Percentiles rank a stretch among this genome's conserved stretches.
Evolutionary conservation across 2,888 invertebrate genomes (phyloP).

Genomic region (Cryptops parisi): DNA sequence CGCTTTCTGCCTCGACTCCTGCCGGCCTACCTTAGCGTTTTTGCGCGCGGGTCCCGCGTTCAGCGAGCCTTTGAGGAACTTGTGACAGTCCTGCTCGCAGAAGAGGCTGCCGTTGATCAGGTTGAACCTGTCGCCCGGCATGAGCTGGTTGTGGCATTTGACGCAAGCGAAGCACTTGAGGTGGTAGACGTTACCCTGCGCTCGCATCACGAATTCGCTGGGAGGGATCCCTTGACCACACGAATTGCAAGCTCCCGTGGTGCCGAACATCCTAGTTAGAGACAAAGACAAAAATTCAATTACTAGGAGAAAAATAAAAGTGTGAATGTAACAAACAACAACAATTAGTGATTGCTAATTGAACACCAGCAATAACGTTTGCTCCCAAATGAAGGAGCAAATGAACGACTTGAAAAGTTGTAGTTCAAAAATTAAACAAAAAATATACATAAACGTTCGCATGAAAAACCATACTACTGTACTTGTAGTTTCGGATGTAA

Average conservation of each 20-base stretch:
- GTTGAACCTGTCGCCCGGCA: constrained; percentile 86
- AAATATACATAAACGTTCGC: no score
- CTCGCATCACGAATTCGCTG: constrained; percentile 83
- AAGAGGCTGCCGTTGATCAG: constrained; percentile 78
- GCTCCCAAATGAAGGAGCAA: constrained; percentile 1
- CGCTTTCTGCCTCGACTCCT: constrained; percentile 17
- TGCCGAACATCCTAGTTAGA: constrained; percentile 90
- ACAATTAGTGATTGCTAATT: not conserved
- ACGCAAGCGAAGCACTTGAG: constrained; percentile 91
- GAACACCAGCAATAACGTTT: not conserved
- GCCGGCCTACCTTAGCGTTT: constrained; percentile 68
- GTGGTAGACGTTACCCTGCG: constrained; percentile 66
- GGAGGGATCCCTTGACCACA: constrained; percentile 87
- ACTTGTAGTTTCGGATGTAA: no score
- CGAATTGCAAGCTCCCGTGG: constrained; percentile 74
- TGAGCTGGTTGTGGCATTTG: constrained; percentile 75
- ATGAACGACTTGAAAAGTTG: no score
- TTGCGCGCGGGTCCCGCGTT: constrained; percentile 40
- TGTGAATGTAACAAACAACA: not conserved
- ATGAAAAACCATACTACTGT: no score
- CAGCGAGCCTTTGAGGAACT: constrained; percentile 50
- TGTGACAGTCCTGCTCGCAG: constrained; percentile 93
- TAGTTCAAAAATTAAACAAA: no score
- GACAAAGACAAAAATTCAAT: not conserved
- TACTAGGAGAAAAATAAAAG: not conserved